Evolutionary conservation across 2,888 invertebrate genomes (phyloP), one percentile per base, ranked within the genome.

Genomic region (Dioctria rufipes): DNA sequence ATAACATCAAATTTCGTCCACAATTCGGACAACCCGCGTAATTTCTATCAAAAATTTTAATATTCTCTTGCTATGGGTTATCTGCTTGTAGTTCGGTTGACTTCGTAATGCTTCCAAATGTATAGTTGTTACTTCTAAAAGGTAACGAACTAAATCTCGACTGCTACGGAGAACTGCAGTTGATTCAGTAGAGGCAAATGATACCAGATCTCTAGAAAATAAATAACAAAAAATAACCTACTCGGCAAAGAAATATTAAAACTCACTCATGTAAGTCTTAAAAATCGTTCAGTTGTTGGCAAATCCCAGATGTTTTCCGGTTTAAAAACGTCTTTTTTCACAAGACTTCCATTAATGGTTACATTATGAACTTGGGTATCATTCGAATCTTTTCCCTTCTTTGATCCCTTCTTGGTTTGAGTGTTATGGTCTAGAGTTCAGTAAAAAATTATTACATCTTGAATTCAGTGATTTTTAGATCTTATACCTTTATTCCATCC

Each of bases 111-210:
- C 80, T 81, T 86, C 86, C 3, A 89, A 83, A 54, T 85, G 86
- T 3, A 78, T 66, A 0, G 84, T 83, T 0, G 87, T 81, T 5
- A 86, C 83, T 84, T 91, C 89, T 42, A 92, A 85, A 8, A 91
- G 87, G 84, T 91, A 92, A n/a, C 90, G 89, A 81, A 92, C 91
- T 61, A 93, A 88, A 5, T 91, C 90, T 0, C 87, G 86, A 75
- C 91, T 90, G 9, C 90, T 88, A 84, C 90, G 90, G 43, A 93
- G 84, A 46, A 88, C 83, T 46, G 86, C 88, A 0, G 90, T 87
- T 81, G 91, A 88, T 11, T 89, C 88, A 1, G 87, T 84, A 3
- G 90, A 87, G 0, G 91, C 88, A 91, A 92, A 92, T 5, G 89
- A 85, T 3, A 91, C 90, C 9, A 88, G 86, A 25, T 91, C 89